phyloP scores from a whole-genome alignment of 2,888 invertebrate species.

The Myathropa florea region DNA sequence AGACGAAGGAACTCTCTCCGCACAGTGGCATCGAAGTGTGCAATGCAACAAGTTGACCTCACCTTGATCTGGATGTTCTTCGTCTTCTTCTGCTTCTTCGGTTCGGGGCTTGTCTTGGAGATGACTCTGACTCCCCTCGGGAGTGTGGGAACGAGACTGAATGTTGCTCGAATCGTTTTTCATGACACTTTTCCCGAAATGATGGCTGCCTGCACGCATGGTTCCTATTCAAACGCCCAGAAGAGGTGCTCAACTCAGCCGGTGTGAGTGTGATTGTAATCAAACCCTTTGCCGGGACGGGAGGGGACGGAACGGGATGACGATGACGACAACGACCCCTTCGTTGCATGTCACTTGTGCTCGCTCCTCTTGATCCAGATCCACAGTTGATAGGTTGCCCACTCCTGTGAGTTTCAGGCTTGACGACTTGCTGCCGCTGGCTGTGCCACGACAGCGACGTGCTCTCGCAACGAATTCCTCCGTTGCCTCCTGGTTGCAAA shows the following conservation, averaged over 20 bases:
- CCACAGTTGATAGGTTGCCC: slow-evolving; percentile 59
- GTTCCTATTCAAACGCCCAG: slow-evolving; percentile 28
- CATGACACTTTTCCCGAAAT: slow-evolving; percentile 48
- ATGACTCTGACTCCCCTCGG: neutral
- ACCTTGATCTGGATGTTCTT: slow-evolving; percentile 5
- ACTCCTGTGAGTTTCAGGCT: slow-evolving; percentile 45
- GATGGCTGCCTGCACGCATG: slow-evolving; percentile 50
- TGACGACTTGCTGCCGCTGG: slow-evolving; percentile 25
- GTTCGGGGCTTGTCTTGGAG: neutral
- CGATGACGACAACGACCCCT: slow-evolving; percentile 29
- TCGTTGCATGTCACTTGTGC: slow-evolving; percentile 56
- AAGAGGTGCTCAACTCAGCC: neutral
- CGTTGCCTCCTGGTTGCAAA: slow-evolving; percentile 47
- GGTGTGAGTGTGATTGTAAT: slow-evolving; percentile 58
- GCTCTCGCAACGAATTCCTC: slow-evolving; percentile 54
- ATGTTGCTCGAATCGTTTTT: slow-evolving; percentile 31
- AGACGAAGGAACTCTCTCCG: slow-evolving; percentile 18
- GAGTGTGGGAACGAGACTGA: slow-evolving; percentile 51
- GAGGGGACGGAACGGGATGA: no score
- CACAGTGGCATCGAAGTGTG: slow-evolving; percentile 50
- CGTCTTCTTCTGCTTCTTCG: neutral
- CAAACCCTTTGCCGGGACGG: slow-evolving; percentile 50
- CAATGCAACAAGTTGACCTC: slow-evolving; percentile 63
- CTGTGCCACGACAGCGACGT: slow-evolving; percentile 20
- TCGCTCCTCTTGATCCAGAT: slow-evolving; percentile 24